Base-by-base conservation (phyloP, 2,888 invertebrate genomes). In the Diadegma fenestrale region DNA sequence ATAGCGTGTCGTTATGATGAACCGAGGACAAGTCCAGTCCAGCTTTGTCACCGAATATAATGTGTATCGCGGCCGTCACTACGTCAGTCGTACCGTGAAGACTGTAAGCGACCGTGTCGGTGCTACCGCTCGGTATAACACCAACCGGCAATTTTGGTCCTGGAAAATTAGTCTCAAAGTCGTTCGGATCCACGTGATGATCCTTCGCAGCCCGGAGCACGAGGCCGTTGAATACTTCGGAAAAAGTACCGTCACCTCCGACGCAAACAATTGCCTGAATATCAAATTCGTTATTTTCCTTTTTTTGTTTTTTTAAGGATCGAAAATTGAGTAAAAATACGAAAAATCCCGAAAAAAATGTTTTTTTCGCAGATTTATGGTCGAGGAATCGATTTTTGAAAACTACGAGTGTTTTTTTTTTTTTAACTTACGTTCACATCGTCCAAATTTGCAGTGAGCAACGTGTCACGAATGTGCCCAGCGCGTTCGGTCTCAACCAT, bases 171-270 rank as follows among this genome's bases (percentile, higher is more conserved):
- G 94, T 94, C 43, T 95, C 93, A 4, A 94, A 94, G 90, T 95
- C 95, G 90, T 95, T 95, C 82, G 94, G 95, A 91, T 95, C 94
- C 26, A 96, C 91, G 6, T 95, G 94, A 58, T 93, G 92, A 33
- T 95, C 95, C 81, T 93, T 94, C 64, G 96, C 95, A 19, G 95
- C 94, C 75, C 96, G 94, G 54, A 95, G 92, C 58, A 97, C 94
- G 68, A 97, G 93, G 0, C 97, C 97, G 92, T 97, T 97, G 87
- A 96, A 96, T 41, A 98, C 95, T 94, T 98, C 98, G 8, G 97
- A 96, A 89, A 97, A 97, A 63, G 98, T 97, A 0, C 98, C 98
- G 93, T 98, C 98, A 0, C 98, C 98, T 0, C 98, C 98, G 10
- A 98, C 96, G 93, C 97, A 97, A 22, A 97, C 96, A 26, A 98